Evolutionary conservation across 2,888 invertebrate genomes (phyloP), one percentile per base, ranked within the genome.

Genomic region (Lathronympha strigana): DNA sequence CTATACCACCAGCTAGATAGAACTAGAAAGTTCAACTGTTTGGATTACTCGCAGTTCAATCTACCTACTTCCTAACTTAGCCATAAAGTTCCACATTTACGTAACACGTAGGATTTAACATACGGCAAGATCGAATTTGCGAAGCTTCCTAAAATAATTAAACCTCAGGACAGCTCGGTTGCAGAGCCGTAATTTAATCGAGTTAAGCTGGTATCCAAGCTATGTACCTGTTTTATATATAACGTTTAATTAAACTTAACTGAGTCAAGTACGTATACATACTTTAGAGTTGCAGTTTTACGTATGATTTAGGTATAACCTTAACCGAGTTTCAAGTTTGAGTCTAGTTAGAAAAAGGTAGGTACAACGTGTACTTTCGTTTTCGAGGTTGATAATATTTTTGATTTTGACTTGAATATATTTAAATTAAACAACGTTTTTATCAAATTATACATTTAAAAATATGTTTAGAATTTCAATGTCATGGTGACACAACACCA

Each of bases 141-240:
- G 68, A 69, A 67, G 67, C 73, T 68, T 68, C 76, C 74, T 69
- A 77, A 78, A 76, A 78, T 79, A 79, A 79, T 79, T 77, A 75
- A 78, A 76, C 76, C 74, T 57, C 69, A 69, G 55, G 69, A 66
- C 69, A 70, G 70, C 69, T 69, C 67, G 67, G 69, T 45, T 57
- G 67, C 73, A 70, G 66, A 54, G 64, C 19, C 66, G 67, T 43
- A 57, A 57, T 57, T 57, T 43, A 57, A 57, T 57, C 57, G 28
- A 45, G 43, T 13, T 43, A 9, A 57, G 57, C 43, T 45, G 40
- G 40, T 25, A 31, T 19, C 28, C 43, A 43, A 31, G 25, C 40
- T 40, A 8, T 40, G n/a, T 8, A 55, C 55, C 25, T 40, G 40
- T 55, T 55, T 51, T 51, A 51, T n/a, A 33, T 43, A 43, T 43